These are phyloP conservation scores for Apis laboriosa DNA, from an alignment of 1,140 invertebrate genomes.

Conservation along the genomic window DNA sequence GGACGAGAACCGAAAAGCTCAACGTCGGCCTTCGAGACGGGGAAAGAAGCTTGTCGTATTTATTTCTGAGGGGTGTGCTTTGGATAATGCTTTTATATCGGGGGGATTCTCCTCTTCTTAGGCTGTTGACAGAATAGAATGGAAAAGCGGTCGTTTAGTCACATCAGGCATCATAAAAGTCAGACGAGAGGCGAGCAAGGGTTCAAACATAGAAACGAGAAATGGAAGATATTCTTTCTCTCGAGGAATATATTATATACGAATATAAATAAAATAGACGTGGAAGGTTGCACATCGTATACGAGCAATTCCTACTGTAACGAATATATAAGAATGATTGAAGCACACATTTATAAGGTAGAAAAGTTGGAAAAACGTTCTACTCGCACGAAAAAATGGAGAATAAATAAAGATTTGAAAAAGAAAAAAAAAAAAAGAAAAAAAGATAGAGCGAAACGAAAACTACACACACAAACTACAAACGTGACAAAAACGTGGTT, in stretches of 20 bases:
- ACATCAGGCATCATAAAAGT: slow-evolving; percentile 38
- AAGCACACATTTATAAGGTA: slow-evolving; percentile 32
- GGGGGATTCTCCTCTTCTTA: slow-evolving; percentile 79
- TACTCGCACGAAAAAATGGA: background rate
- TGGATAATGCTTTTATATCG: slow-evolving; percentile 76
- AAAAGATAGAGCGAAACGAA: background rate
- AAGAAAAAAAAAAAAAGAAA: background rate
- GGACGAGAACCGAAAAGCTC: slow-evolving; percentile 50
- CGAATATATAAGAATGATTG: background rate
- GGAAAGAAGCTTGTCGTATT: slow-evolving; percentile 63
- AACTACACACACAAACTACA: slow-evolving; percentile 51
- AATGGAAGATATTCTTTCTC: slow-evolving; percentile 17
- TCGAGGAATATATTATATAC: background rate
- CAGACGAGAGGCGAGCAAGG: slow-evolving; percentile 4
- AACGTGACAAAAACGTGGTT: slow-evolving; percentile 55
- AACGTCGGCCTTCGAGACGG: slow-evolving; percentile 53
- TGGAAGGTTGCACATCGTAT: background rate
- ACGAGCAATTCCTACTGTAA: slow-evolving; percentile 25
- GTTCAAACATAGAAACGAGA: slow-evolving; percentile 20
- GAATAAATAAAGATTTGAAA: background rate
- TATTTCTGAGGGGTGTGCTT: slow-evolving; percentile 73
- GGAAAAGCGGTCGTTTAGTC: slow-evolving; percentile 75
- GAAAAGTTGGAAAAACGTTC: background rate
- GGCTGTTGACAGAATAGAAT: slow-evolving; percentile 82
- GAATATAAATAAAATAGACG: background rate